Evolutionary conservation across 2,113 vertebrate species (phyloP).

Genomic region (Sinocyclocheilus anophthalmus): DNA sequence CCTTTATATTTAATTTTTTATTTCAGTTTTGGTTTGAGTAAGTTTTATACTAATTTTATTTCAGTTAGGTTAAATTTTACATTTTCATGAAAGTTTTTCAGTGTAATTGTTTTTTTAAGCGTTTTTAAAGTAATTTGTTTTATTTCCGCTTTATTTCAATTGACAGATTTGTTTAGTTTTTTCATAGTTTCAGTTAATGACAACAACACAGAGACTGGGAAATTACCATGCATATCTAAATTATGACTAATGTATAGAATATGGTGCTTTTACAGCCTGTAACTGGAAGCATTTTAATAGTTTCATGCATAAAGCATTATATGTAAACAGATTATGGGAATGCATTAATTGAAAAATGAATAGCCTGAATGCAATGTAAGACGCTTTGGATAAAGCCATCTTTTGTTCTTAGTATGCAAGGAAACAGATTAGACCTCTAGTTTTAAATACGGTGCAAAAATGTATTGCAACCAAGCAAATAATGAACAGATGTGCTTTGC

Average conservation of each 20-base stretch:
- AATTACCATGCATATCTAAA: not conserved
- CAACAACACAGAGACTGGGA: not conserved
- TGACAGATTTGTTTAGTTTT: not conserved
- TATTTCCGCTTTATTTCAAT: not conserved
- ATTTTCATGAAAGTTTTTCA: too few species aligned
- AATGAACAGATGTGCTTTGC: not conserved
- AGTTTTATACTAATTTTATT: not conserved
- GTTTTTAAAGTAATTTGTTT: not conserved
- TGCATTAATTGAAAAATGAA: not conserved
- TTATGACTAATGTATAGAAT: not conserved
- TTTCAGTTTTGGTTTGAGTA: not conserved
- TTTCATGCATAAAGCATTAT: not conserved
- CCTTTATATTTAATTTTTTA: not conserved
- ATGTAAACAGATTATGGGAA: not conserved
- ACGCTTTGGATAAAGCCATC: not conserved
- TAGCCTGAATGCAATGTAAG: not conserved
- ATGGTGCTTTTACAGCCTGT: not conserved
- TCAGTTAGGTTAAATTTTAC: not conserved
- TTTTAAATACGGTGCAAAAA: not conserved
- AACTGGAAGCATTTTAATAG: not conserved
- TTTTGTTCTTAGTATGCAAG: not conserved
- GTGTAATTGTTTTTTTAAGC: too few species aligned
- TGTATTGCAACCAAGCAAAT: not conserved
- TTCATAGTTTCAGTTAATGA: not conserved
- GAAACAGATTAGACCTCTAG: not conserved